These are phyloP conservation scores for Phrynosoma blainvillii DNA, from an alignment of 2,113 vertebrate species.

Conservation along the genomic window DNA sequence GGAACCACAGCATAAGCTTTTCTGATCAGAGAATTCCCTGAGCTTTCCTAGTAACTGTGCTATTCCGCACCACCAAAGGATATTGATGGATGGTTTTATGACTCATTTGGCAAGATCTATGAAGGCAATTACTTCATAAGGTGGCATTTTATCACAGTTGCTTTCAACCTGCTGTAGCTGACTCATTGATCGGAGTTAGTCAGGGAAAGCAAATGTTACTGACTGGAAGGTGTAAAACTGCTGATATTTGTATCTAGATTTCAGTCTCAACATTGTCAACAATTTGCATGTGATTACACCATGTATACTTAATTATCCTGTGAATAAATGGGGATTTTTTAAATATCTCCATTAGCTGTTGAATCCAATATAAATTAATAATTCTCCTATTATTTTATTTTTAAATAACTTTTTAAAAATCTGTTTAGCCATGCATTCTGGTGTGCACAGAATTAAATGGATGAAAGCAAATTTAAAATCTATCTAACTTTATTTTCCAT, in stretches of 20 bases:
- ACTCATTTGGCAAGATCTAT: constrained; percentile 70
- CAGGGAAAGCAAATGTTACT: constrained; percentile 38
- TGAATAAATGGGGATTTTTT: constrained; percentile 45
- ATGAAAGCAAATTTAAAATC: constrained; percentile 48
- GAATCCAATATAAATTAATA: constrained; percentile 46
- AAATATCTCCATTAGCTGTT: constrained; percentile 4
- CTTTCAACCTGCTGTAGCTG: constrained; percentile 62
- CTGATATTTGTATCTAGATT: constrained; percentile 32
- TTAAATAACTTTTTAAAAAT: not conserved
- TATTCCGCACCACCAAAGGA: constrained; percentile 30
- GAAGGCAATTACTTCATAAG: constrained; percentile 71
- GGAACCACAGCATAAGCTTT: constrained; percentile 49
- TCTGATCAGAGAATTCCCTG: constrained; percentile 47
- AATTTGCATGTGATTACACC: constrained; percentile 14
- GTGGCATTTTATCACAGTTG: constrained; percentile 70
- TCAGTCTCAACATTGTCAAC: constrained; percentile 12
- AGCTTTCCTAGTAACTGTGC: constrained; percentile 35
- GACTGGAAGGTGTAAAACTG: constrained; percentile 22
- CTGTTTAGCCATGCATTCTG: not conserved
- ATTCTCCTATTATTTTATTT: not conserved
- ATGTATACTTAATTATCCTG: constrained; percentile 56
- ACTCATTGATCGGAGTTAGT: constrained; percentile 69
- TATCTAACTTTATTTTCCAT: constrained; percentile 37
- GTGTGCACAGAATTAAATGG: constrained; percentile 35
- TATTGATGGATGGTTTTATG: constrained; percentile 72